Evolutionary conservation across 2,888 invertebrate genomes (phyloP).

Genomic region (Scaeva pyrastri): DNA sequence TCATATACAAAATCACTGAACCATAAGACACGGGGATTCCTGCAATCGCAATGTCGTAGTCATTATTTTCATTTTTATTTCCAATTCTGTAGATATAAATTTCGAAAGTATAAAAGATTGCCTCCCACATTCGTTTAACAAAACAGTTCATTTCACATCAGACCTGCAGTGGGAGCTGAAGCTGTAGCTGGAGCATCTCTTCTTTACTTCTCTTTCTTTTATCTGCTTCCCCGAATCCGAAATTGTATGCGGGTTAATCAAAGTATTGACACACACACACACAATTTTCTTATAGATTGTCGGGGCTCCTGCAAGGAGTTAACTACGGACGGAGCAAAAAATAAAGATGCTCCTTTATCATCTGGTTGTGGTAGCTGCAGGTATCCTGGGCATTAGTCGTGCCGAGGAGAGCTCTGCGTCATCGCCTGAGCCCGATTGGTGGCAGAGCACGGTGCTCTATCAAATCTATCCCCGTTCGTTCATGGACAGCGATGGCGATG

Average conservation of each 20-base stretch:
- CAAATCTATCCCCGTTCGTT: constrained; percentile 93
- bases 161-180: neutral
- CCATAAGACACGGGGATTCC: constrained; percentile 33
- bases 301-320: neutral
- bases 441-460: constrained; percentile 90
- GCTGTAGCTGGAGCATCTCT: neutral
- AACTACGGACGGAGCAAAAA: too few species aligned
- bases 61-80: constrained; percentile 4
- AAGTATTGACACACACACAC: neutral
- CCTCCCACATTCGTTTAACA: constrained; percentile 53
- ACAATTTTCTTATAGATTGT: neutral
- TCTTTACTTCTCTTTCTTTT: constrained; percentile 1
- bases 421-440: constrained; percentile 86
- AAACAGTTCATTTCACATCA: constrained; percentile 29
- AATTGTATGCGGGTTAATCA: constrained; percentile 3
- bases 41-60: neutral
- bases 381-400: constrained; percentile 18
- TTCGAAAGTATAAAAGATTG: constrained; percentile 54
- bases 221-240: neutral
- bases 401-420: constrained; percentile 38
- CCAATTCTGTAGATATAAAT: constrained; percentile 36
- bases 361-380: constrained; percentile 28
- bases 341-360: constrained; percentile 42
- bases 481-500: constrained; percentile 91
- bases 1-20: constrained; percentile 55